Percentiles rank a stretch among this genome's conserved stretches.
These are phyloP conservation scores for Entosphenus tridentatus DNA, from an alignment of 2,113 vertebrate species.

Conservation along the genomic window DNA sequence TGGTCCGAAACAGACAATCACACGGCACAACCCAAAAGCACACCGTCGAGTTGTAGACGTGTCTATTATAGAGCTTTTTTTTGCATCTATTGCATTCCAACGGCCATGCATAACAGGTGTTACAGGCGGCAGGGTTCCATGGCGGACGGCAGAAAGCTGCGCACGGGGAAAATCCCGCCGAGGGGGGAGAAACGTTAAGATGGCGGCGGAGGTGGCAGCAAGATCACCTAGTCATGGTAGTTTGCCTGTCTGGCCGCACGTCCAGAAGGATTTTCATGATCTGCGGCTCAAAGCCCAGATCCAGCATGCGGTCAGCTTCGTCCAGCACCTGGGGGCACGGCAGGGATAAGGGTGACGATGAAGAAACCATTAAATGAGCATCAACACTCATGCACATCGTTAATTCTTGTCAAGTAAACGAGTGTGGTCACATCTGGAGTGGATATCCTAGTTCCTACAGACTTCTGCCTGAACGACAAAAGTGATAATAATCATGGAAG, in stretches of 20 bases:
- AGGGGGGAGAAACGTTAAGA: no score
- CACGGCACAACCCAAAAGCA: no score
- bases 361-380: not conserved
- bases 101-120: no score
- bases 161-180: no score
- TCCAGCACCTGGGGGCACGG: constrained; percentile 49
- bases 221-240: constrained; percentile 73
- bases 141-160: no score
- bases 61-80: no score
- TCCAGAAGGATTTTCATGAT: constrained; percentile 95
- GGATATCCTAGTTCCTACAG: not conserved
- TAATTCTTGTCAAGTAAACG: not conserved
- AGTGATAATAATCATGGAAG: no score
- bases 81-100: no score
- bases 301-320: constrained; percentile 86
- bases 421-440: not conserved
- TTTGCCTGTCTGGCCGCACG: constrained; percentile 72
- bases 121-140: no score
- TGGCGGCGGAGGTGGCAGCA: no score
- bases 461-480: not conserved
- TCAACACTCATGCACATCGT: not conserved
- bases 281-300: constrained; percentile 96
- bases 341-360: not conserved
- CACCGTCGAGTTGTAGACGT: no score
- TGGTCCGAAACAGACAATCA: no score